Base-by-base conservation (phyloP, 2,888 invertebrate genomes). In the Eutolmus rufibarbis region DNA sequence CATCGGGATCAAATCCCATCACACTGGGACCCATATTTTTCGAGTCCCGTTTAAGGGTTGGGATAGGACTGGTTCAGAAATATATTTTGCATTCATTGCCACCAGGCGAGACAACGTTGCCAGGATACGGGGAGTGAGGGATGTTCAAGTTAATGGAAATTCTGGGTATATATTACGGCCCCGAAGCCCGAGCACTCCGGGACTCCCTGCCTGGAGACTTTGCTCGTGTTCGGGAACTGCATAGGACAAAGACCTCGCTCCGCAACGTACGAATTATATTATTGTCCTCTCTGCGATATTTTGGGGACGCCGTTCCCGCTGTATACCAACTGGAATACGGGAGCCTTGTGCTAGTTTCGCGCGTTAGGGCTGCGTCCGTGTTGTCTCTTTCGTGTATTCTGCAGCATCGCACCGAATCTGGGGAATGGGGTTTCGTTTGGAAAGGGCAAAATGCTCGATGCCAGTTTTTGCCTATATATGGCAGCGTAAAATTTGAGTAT, bases 11-110 rank as follows among this genome's bases (percentile, higher is more conserved):
- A 74, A 74, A 46, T 86, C 86, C 86, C 86, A 82, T 51, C 87
- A 43, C 78, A 79, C 87, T 81, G 87, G 86, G 88, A 88, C 88
- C 88, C 88, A 88, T 88, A 88, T 88, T 88, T 87, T 87, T 86
- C 85, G 86, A 87, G 87, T 86, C 86, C 86, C 51, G 87, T 76
- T 85, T 37, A 87, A 79, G 74, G 88, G 78, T 88, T 88, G 88
- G 88, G 88, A 88, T 88, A 88, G 88, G 87, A 81, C 88, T 87
- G 76, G 88, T 81, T 87, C 87, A 86, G 86, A 87, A 88, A 82
- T 88, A 87, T 88, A 87, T 87, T 85, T 81, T 74, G 79, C 78
- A 86, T 88, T 88, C 88, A 86, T 88, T 88, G 87, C 87, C 88
- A 88, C 85, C 66, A 86, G 79, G 23, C 86, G 76, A 86, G 86